Conservation (phyloP, 1,140 invertebrate genomes). For the Coptotermes formosanus region DNA sequence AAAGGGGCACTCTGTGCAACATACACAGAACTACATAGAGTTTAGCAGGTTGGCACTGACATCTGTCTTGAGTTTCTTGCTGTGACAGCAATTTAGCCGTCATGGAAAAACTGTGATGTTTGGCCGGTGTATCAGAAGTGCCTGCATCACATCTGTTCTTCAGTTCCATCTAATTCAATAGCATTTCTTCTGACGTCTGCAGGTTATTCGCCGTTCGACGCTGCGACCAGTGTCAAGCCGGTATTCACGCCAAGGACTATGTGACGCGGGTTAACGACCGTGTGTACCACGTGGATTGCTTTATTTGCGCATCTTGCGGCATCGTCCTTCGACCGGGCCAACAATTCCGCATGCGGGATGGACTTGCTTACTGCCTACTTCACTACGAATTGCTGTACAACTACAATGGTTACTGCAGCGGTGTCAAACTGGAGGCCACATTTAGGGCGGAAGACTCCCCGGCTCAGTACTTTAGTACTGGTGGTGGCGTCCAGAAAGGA, state of each 20-base stretch:
- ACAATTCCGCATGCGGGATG: constrained; percentile 82
- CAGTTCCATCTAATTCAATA: too few relatives aligned
- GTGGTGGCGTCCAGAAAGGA: constrained; percentile 68
- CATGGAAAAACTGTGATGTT: too few relatives aligned
- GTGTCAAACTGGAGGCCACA: constrained; percentile 42
- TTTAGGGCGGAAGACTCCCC: constrained; percentile 49
- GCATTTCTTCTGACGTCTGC: constrained; percentile 31
- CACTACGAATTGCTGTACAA: constrained; percentile 62
- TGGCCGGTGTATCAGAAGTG: too few relatives aligned
- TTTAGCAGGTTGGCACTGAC: too few relatives aligned
- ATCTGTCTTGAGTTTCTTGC: too few relatives aligned
- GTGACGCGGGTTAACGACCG: constrained; percentile 87
- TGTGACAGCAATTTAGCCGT: too few relatives aligned
- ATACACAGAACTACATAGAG: too few relatives aligned
- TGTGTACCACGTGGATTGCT: constrained; percentile 89
- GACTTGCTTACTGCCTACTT: constrained; percentile 63
- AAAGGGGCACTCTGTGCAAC: too few relatives aligned
- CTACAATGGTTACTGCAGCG: constrained; percentile 35
- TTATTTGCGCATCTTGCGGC: constrained; percentile 84
- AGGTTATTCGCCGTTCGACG: constrained; percentile 77
- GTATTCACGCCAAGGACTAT: constrained; percentile 84
- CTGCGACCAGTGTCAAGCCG: constrained; percentile 79
- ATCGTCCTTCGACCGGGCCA: constrained; percentile 77
- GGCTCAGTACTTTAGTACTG: constrained; percentile 54
- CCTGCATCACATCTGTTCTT: too few relatives aligned